These are phyloP conservation scores for Coenonympha glycerion DNA, from an alignment of 2,888 invertebrate species.

Conservation along the genomic window DNA sequence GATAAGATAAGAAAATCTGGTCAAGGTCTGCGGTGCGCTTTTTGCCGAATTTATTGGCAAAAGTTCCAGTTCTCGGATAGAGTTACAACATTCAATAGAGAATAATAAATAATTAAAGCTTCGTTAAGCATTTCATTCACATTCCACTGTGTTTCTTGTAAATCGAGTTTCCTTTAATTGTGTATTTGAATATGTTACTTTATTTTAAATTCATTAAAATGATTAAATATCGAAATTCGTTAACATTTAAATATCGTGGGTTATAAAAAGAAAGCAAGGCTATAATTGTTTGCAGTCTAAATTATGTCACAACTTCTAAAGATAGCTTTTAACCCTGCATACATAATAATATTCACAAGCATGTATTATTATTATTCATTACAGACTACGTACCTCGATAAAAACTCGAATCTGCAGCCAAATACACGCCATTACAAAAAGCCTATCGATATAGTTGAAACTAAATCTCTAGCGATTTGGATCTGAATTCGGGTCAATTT, in stretches of 20 bases:
- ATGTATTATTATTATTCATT: not conserved
- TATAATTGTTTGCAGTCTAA: too few species aligned
- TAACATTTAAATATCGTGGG: too few species aligned
- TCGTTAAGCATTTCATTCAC: not conserved
- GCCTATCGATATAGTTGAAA: not conserved
- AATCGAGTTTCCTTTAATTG: not conserved
- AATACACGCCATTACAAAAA: not conserved
- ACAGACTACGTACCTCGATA: not conserved
- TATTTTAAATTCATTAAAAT: too few species aligned
- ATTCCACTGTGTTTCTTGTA: not conserved
- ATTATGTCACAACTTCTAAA: too few species aligned
- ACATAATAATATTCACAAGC: too few species aligned
- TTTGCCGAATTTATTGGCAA: not conserved
- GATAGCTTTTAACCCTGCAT: too few species aligned
- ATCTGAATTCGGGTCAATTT: slow-evolving; percentile 5
- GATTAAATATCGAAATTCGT: too few species aligned
- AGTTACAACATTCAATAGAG: not conserved
- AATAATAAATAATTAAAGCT: not conserved
- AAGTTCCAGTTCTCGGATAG: not conserved
- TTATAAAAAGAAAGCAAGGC: too few species aligned
- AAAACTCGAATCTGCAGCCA: slow-evolving; percentile 1
- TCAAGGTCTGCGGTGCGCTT: not conserved
- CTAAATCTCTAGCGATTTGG: not conserved
- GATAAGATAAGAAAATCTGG: not conserved
- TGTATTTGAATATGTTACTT: not conserved